phyloP scores from a whole-genome alignment of 2,888 invertebrate genomes.

The Drosophila mimetica region DNA sequence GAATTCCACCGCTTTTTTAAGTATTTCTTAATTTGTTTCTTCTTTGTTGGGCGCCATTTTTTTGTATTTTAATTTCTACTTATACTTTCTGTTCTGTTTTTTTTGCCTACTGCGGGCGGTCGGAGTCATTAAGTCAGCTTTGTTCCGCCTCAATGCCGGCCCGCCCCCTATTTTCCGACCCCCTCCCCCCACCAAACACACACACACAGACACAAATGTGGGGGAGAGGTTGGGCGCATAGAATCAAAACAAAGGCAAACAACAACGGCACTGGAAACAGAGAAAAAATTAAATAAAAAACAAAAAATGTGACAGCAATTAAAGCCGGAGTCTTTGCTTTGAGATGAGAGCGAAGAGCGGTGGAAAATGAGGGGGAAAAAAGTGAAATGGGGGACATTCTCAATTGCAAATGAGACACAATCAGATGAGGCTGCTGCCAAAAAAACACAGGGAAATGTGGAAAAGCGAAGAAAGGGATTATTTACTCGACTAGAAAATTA shows the following conservation, averaged over 20 bases:
- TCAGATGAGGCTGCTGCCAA: conserved; percentile 17
- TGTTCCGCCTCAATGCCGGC: conserved; percentile 68
- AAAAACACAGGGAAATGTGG: background rate
- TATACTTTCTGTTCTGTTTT: conserved; percentile 24
- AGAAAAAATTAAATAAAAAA: conserved; percentile 13
- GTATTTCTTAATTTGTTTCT: conserved; percentile 65
- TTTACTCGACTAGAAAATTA: background rate
- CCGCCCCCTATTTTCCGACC: conserved; percentile 4
- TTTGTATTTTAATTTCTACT: conserved; percentile 33
- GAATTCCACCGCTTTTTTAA: conserved; percentile 51
- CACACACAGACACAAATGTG: background rate
- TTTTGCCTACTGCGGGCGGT: conserved; percentile 46
- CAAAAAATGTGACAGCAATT: conserved; percentile 57
- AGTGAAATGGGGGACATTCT: conserved; percentile 16
- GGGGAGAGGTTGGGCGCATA: conserved; percentile 12
- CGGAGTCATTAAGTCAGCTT: conserved; percentile 74
- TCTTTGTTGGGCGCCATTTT: conserved; percentile 20
- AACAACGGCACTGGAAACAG: conserved; percentile 8
- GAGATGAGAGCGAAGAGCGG: background rate
- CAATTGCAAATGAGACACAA: conserved; percentile 44
- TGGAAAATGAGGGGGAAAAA: background rate
- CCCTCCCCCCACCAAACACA: conserved; percentile 5
- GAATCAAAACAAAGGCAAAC: conserved; percentile 54
- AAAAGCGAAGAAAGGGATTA: background rate
- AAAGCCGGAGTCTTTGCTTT: conserved; percentile 33